Base-by-base conservation (phyloP, 2,797 vertebrate genomes). In the Helarctos malayanus region DNA sequence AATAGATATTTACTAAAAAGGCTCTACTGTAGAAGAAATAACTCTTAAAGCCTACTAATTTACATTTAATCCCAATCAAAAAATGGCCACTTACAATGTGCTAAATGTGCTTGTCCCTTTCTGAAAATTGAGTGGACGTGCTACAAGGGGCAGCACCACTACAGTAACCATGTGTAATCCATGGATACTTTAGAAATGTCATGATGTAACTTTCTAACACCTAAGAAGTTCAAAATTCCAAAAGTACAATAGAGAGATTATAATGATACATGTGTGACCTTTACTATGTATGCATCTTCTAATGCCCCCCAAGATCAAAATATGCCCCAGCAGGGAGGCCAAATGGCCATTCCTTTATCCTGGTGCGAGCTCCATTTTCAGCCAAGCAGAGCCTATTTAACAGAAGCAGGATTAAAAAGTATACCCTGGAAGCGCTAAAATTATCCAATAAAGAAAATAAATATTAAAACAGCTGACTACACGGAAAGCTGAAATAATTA, bases 1-100 rank as follows among this genome's bases (percentile, higher is more conserved):
- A 88, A 52, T 7, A 91, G 25, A 21, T 41, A 54, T 59, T 86
- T 89, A 87, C 76, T 89, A 78, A 82, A 87, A 88, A 69, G 18
- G 18, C 4, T 41, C 27, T 63, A 83, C 27, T 75, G 29, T 32
- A 65, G 89, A 61, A 90, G 23, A 95, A 84, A 14, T n/a, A 57
- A n/a, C 29, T 57, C 21, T 78, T 27, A 90, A 59, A 91, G 21
- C 7, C 61, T 73, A 96, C 54, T 2, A 16, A 7, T 49, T 65
- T 73, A 5, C 27, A 73, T 61, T 84, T 83, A 82, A 52, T 25
- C 5, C 18, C 47, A 85, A 23, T 2, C 15, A 7, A 84, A n/a
- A 57, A 32, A 59, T 0, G 0, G n/a, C 8, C 25, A 18, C 52
- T 63, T 61, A 68, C 18, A 61, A 80, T 12, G 14, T 54, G 68